Evolutionary conservation across 2,113 vertebrate genomes (phyloP).

Genomic region (Sebastes fasciatus): DNA sequence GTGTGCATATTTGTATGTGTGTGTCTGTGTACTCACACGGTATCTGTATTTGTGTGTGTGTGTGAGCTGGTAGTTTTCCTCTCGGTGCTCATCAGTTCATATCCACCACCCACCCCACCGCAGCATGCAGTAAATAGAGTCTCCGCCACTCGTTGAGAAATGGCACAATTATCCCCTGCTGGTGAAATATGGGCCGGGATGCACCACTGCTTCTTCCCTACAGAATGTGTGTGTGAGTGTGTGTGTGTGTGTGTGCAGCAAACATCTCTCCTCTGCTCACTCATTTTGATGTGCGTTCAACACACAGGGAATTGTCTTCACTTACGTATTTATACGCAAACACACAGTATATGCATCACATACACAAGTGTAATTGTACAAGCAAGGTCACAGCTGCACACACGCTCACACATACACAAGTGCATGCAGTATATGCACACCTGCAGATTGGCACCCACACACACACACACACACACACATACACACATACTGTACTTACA

Average conservation of each 20-base stretch:
- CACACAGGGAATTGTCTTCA: conserved; percentile 50
- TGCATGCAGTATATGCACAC: not conserved
- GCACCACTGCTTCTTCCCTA: conserved; percentile 78
- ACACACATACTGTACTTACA: conserved; percentile 31
- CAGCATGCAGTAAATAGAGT: conserved; percentile 84
- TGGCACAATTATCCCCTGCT: conserved; percentile 84
- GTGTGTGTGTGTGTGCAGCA: conserved; percentile 27
- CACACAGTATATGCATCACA: conserved; percentile 7
- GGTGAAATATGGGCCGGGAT: conserved; percentile 82
- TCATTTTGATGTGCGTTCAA: conserved; percentile 52
- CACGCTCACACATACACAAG: not conserved
- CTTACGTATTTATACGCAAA: conserved; percentile 37
- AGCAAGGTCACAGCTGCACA: not conserved
- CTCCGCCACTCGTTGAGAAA: conserved; percentile 83
- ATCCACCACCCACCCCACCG: conserved; percentile 79
- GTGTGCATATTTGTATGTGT: conserved; percentile 31
- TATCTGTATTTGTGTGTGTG: conserved; percentile 59
- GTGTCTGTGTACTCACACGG: conserved; percentile 41
- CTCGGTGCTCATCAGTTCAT: conserved; percentile 82
- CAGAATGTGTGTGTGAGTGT: conserved; percentile 54
- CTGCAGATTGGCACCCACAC: not conserved
- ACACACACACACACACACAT: conserved; percentile 6
- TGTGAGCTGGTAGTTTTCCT: conserved; percentile 80
- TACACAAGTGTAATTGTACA: conserved; percentile 26
- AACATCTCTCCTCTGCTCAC: conserved; percentile 32